Base-by-base conservation (phyloP, 1,140 invertebrate species). In the Zaprionus inermis region DNA sequence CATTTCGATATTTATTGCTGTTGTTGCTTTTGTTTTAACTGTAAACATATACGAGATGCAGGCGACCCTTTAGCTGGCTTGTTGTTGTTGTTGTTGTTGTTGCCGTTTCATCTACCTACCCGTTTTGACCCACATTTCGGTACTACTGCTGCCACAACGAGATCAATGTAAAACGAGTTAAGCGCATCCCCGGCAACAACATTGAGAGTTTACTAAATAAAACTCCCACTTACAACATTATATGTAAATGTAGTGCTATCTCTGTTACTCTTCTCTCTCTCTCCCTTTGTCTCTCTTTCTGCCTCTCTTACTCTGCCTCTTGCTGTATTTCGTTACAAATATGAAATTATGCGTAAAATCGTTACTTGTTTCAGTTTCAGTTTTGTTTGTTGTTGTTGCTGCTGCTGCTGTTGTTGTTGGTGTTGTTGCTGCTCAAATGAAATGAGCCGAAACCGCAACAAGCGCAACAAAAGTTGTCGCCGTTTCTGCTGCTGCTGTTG, bases 271-370 rank as follows among this genome's bases (percentile, higher is more conserved):
- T 9, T 32, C 30, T 32, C 7, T 28, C 24, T 28, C 24, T 38
- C 14, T 18, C 46, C 32, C 9, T 24, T 49, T 20, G 30, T 56
- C 10, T 18, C 30, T 51, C 46, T 16, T 32, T 18, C 58, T 9
- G 49, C 16, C 57, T 16, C 34, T 18, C n/a, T 10, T 56, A 20
- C 32, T 36, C 34, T 36, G 36, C 30, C 54, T 41, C 49, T 46
- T 55, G 52, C 44, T 78, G 14, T 76, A 75, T 83, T 76, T 88
- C 74, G 78, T 73, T 88, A 86, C 76, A 90, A 82, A 91, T 89
- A 85, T 86, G 79, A 91, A 91, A 90, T 90, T 91, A 83, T 90
- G 84, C 84, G 84, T 82, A 73, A 81, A 90, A 90, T 91, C 71
- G 58, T 28, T 28, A 5, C 24, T 28, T 28, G 24, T 28, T 28